phyloP scores from a whole-genome alignment of 2,113 vertebrate species.

The Austrofundulus limnaeus region DNA sequence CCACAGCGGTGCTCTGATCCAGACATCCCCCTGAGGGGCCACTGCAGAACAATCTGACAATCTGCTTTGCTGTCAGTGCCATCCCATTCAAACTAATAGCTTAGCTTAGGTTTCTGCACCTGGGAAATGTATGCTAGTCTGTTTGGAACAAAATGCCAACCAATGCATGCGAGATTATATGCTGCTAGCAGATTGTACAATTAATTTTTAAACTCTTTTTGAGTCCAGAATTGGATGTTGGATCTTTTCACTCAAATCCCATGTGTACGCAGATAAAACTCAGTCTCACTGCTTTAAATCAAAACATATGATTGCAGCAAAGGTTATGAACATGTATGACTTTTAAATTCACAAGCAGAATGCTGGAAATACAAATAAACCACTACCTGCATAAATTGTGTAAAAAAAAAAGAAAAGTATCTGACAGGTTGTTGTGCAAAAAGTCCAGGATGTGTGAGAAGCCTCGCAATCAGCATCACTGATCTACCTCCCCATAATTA shows the following conservation, averaged over 20 bases:
- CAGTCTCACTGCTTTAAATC: background rate
- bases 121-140: conserved; percentile 48
- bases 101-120: conserved; percentile 55
- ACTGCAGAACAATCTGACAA: conserved; percentile 64
- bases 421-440: conserved; percentile 27
- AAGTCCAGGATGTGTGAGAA: conserved; percentile 39
- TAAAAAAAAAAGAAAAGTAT: background rate
- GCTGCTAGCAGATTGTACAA: conserved; percentile 30
- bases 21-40: conserved; percentile 61
- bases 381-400: conserved; percentile 3
- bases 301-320: background rate
- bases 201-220: conserved; percentile 18
- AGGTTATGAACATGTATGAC: background rate
- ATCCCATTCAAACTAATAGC: conserved; percentile 75
- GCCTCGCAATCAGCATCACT: conserved; percentile 57
- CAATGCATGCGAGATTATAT: conserved; percentile 52
- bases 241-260: background rate
- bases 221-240: background rate
- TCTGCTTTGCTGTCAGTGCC: conserved; percentile 68
- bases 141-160: conserved; percentile 46
- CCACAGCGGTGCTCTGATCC: conserved; percentile 66
- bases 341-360: conserved; percentile 31
- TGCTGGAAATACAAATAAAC: conserved; percentile 13
- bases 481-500: conserved; percentile 71
- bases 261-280: too few species aligned